phyloP scores from a whole-genome alignment of 2,797 vertebrate species.

The Chelonia mydas region DNA sequence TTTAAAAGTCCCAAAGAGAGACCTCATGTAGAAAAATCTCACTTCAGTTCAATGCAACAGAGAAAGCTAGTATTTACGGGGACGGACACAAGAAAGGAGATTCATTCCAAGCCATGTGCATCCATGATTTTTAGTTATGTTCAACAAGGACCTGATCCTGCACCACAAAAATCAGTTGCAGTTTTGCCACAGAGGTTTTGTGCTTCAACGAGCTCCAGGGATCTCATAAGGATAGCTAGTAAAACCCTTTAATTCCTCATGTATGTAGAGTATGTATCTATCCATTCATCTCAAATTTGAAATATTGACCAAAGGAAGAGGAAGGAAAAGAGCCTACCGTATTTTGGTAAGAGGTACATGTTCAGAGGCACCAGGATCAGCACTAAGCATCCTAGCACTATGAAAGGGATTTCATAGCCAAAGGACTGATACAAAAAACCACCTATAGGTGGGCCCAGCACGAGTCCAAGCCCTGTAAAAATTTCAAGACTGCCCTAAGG shows the following conservation, averaged over 20 bases:
- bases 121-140: background rate
- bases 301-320: background rate
- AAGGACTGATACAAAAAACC: slow-evolving; percentile 94
- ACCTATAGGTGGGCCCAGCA: slow-evolving; percentile 93
- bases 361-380: slow-evolving; percentile 92
- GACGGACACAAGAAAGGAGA: background rate
- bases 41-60: background rate
- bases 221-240: background rate
- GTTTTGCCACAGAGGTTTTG: background rate
- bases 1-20: background rate
- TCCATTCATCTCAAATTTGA: background rate
- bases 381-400: slow-evolving; percentile 89
- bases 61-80: background rate
- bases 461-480: slow-evolving; percentile 92
- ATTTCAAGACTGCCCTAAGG: slow-evolving; percentile 93
- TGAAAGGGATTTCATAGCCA: slow-evolving; percentile 93
- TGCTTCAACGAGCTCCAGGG: background rate
- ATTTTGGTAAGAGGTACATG: slow-evolving; percentile 88
- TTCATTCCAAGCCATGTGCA: slow-evolving; percentile 1
- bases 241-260: too few species aligned
- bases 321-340: slow-evolving; percentile 82
- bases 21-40: background rate
- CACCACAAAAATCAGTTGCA: background rate
- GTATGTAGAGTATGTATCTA: background rate
- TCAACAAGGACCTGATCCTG: background rate